phyloP scores from a whole-genome alignment of 2,113 vertebrate species.

The Furnarius figulus region DNA sequence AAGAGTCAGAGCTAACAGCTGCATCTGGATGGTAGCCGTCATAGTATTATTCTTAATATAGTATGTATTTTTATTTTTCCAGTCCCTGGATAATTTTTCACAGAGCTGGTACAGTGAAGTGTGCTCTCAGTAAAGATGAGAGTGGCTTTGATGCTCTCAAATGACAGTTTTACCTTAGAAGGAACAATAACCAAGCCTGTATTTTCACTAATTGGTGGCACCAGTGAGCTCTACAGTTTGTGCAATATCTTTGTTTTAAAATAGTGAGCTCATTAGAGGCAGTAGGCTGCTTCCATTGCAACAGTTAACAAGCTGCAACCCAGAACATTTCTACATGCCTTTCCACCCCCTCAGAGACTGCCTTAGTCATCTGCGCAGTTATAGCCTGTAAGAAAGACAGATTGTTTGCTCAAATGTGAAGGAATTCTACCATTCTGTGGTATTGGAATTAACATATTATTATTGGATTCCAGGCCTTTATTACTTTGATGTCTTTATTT shows the following conservation, averaged over 20 bases:
- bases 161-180: constrained; percentile 42
- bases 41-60: neutral
- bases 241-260: constrained; percentile 58
- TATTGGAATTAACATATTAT: constrained; percentile 64
- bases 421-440: constrained; percentile 50
- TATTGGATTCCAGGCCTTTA: constrained; percentile 39
- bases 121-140: neutral
- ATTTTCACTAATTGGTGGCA: constrained; percentile 43
- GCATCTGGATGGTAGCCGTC: neutral
- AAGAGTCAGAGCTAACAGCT: neutral
- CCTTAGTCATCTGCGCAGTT: constrained; percentile 47
- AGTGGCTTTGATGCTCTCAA: constrained; percentile 35
- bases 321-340: constrained; percentile 43
- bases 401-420: constrained; percentile 54
- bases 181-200: constrained; percentile 11
- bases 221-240: neutral
- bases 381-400: constrained; percentile 20
- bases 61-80: neutral
- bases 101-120: neutral
- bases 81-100: neutral
- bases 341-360: constrained; percentile 59
- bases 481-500: constrained; percentile 53
- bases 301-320: constrained; percentile 56
- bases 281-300: constrained; percentile 33
- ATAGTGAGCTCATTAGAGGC: constrained; percentile 40